These are phyloP conservation scores for Marmota flaviventris DNA, from an alignment of 2,113 vertebrate species.

Conservation along the genomic window DNA sequence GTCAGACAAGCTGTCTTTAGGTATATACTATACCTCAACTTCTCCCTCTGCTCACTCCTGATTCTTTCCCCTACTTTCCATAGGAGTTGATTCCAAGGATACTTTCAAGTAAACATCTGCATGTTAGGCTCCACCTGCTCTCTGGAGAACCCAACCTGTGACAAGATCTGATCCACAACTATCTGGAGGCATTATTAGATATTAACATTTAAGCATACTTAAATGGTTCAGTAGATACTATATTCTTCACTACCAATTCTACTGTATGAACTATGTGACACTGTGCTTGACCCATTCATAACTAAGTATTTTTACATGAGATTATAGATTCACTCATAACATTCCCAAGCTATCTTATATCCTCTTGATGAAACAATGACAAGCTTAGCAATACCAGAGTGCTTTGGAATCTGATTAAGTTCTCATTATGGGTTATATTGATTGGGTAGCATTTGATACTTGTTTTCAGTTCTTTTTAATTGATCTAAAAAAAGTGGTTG, in stretches of 20 bases:
- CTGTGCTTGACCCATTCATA: neutral
- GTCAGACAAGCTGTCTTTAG: neutral
- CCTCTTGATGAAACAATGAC: conserved; percentile 12
- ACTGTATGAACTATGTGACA: neutral
- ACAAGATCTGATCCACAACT: neutral
- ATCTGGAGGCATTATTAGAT: neutral
- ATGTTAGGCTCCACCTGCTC: neutral
- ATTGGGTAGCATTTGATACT: conserved; percentile 25
- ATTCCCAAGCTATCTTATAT: conserved; percentile 27
- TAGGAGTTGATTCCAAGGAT: neutral
- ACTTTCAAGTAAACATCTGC: neutral
- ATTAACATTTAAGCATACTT: neutral
- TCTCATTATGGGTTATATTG: conserved; percentile 3
- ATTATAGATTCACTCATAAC: conserved; percentile 20
- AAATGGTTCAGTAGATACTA: neutral
- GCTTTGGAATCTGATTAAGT: conserved; percentile 12
- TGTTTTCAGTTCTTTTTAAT: neutral
- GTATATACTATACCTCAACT: neutral
- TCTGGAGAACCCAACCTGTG: neutral
- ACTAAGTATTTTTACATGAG: conserved; percentile 38
- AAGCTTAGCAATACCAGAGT: neutral
- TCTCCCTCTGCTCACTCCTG: neutral
- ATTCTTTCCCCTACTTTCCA: neutral
- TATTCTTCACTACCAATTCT: neutral
- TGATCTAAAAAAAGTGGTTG: neutral